phyloP scores from a whole-genome alignment of 2,113 vertebrate genomes.

The Xenopus tropicalis region DNA sequence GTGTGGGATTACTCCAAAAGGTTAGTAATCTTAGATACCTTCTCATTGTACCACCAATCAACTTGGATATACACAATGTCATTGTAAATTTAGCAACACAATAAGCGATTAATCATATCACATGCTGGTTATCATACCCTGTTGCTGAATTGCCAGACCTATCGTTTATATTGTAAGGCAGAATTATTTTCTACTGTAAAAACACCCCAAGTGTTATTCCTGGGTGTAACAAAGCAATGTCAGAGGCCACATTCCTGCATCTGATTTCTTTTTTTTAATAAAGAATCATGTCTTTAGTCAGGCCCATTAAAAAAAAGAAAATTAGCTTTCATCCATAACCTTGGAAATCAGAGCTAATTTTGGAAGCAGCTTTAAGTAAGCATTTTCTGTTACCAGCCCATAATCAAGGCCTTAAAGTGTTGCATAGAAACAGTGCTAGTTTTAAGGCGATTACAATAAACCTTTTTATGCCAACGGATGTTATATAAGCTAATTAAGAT shows the following conservation, averaged over 20 bases:
- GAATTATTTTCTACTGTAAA: background rate
- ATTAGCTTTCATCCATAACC: background rate
- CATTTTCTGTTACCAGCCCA: background rate
- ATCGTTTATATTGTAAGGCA: background rate
- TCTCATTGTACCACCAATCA: background rate
- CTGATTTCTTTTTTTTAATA: background rate
- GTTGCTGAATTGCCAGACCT: background rate
- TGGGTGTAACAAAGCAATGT: constrained; percentile 2
- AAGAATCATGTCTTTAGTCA: background rate
- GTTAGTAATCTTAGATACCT: constrained; percentile 68
- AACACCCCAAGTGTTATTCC: too few relatives aligned
- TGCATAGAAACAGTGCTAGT: background rate
- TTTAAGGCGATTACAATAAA: background rate
- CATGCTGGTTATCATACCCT: background rate
- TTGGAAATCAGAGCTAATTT: constrained; percentile 15
- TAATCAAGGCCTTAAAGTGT: background rate
- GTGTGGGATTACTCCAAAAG: constrained; percentile 90
- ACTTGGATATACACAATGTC: background rate
- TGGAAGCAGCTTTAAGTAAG: background rate
- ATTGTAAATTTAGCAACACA: background rate
- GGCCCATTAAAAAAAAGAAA: background rate
- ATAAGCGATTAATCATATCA: background rate
- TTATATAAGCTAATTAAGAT: background rate
- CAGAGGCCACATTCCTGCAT: background rate
- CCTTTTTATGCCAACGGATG: background rate